phyloP scores from a whole-genome alignment of 2,888 invertebrate genomes.

The Napeogenes sylphis region DNA sequence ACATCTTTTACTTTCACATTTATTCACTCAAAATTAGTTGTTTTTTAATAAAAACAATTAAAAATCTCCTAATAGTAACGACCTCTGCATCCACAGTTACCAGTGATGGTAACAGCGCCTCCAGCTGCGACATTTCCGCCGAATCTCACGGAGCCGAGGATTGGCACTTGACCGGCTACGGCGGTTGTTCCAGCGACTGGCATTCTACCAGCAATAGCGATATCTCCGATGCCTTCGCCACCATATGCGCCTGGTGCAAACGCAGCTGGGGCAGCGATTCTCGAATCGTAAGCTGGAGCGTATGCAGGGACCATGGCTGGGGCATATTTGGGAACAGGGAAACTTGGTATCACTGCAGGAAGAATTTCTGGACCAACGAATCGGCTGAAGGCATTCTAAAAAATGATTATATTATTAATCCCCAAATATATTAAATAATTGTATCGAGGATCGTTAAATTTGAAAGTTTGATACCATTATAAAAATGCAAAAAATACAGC shows the following conservation, averaged over 20 bases:
- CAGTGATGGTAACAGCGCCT: conserved; percentile 3
- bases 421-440: too few species aligned
- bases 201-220: conserved; percentile 38
- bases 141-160: conserved; percentile 43
- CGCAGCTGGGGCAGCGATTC: background rate
- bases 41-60: too few species aligned
- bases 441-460: too few species aligned
- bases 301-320: too few species aligned
- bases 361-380: background rate
- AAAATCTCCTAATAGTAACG: background rate
- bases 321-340: too few species aligned
- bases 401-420: background rate
- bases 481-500: background rate
- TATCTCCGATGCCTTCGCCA: conserved; percentile 39
- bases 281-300: too few species aligned
- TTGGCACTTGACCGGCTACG: conserved; percentile 43
- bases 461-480: too few species aligned
- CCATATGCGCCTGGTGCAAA: conserved; percentile 33
- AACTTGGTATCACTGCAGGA: background rate
- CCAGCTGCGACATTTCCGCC: conserved; percentile 27
- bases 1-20: too few species aligned
- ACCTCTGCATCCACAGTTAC: background rate
- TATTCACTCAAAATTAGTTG: too few species aligned
- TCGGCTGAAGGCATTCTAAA: conserved; percentile 20
- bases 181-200: conserved; percentile 38